These are phyloP conservation scores for Platalea minor DNA, from an alignment of 2,797 vertebrate species.

Conservation along the genomic window DNA sequence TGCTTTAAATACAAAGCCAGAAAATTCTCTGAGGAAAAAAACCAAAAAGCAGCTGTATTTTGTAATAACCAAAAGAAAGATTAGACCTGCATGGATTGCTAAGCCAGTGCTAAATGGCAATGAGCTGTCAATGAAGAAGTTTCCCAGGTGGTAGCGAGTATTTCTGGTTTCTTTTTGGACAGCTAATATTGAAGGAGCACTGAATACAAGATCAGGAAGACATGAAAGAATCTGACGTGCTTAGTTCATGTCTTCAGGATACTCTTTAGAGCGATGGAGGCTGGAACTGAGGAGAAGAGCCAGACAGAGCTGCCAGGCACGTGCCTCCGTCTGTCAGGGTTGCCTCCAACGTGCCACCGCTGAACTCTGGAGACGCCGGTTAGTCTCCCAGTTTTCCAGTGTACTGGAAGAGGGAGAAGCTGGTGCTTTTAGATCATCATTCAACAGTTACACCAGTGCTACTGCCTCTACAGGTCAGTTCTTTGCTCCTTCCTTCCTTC, in stretches of 20 bases:
- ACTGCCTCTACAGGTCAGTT: neutral
- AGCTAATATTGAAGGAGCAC: neutral
- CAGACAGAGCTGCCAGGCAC: neutral
- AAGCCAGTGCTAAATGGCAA: neutral
- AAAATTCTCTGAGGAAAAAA: neutral
- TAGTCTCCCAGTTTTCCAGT: neutral
- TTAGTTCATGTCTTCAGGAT: neutral
- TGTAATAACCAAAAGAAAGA: neutral
- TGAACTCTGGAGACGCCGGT: neutral
- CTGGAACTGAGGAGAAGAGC: neutral
- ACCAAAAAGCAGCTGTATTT: neutral
- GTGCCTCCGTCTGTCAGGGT: accelerated
- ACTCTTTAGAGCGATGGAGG: neutral
- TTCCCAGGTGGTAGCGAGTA: neutral
- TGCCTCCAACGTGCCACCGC: neutral
- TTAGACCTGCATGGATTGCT: too few species aligned
- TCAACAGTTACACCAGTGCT: neutral
- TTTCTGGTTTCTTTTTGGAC: neutral
- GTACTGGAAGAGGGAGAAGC: neutral
- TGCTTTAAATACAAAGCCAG: neutral
- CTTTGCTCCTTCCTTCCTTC: neutral
- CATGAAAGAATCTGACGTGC: neutral
- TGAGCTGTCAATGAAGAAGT: neutral
- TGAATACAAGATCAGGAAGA: neutral
- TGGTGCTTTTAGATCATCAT: neutral